Base-by-base conservation (phyloP, 64 coral and sea anemone species). In the Actinia equina region DNA sequence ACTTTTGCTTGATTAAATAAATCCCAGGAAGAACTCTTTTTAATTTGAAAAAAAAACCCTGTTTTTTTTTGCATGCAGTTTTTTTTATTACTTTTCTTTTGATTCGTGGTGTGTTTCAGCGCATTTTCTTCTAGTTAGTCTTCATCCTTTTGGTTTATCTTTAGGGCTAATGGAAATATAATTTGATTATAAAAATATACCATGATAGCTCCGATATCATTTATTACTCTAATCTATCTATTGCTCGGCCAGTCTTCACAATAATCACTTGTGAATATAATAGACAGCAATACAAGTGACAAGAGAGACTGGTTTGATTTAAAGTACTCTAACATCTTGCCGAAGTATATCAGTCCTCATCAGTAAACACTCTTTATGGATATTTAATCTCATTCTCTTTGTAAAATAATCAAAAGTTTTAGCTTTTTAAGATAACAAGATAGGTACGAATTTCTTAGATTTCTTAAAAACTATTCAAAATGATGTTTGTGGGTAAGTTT, bases 341-440 rank as follows among this genome's bases (percentile, higher is more conserved):
- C 69, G 69, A 74, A 57, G 13, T 57, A 37, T 37, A 37, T 37
- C 27, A 37, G 30, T 37, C 3, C 22, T 74, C 41, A 74, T 74
- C 25, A 12, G 23, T 74, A 26, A 74, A 74, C 26, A 74, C 4
- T 27, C 69, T 74, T 74, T 30, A 74, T 74, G 69, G 69, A 74
- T 74, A 41, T 74, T 74, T 74, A 74, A 74, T 74, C 69, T 74
- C 41, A 74, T 74, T 74, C 69, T 74, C 69, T 74, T 74, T 74
- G 69, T 74, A 74, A 74, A 30, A 26, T 30, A 74, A 74, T 74
- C 69, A 74, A 25, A 41, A 74, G 23, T 74, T 74, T 74, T 74
- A 74, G 69, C 69, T 74, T 74, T 74, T 74, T 12, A 41, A 74
- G n/a, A 74, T 74, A 27, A 74, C 69, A 74, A 74, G 69, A 74